phyloP scores from a whole-genome alignment of 2,113 vertebrate species.

The Aegypius monachus region DNA sequence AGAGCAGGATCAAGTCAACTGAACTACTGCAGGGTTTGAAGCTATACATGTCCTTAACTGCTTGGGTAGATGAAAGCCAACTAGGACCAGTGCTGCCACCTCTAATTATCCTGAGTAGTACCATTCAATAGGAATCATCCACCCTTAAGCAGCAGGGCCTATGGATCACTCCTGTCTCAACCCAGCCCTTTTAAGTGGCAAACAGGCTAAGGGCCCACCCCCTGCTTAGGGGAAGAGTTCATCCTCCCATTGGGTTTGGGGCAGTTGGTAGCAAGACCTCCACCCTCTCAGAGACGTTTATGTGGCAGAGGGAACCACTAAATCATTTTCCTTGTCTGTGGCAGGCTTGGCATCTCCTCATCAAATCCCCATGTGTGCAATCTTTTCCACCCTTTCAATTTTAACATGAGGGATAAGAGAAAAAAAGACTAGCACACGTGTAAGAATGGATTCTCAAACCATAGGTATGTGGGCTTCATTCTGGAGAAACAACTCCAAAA shows the following conservation, averaged over 20 bases:
- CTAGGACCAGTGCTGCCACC: not conserved
- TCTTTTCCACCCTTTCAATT: not conserved
- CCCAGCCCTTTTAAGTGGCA: not conserved
- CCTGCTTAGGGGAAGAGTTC: not conserved
- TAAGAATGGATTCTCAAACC: not conserved
- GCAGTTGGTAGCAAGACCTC: not conserved
- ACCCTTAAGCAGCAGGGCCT: not conserved
- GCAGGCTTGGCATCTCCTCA: not conserved
- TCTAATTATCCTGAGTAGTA: not conserved
- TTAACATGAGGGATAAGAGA: not conserved
- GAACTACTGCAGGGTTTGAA: not conserved
- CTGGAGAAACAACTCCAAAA: not conserved
- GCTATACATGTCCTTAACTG: not conserved
- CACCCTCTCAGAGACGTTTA: not conserved
- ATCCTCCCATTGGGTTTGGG: not conserved
- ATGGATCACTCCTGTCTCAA: not conserved
- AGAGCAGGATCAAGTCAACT: fast-evolving
- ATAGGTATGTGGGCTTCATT: not conserved
- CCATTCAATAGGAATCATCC: not conserved
- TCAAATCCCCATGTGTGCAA: not conserved
- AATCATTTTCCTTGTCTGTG: not conserved
- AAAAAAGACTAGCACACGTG: not conserved
- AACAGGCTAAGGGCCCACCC: not conserved
- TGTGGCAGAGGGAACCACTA: not conserved
- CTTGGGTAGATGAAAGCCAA: not conserved